Conservation (phyloP, 2,888 invertebrate species). For the Boloria euphrosyne region DNA sequence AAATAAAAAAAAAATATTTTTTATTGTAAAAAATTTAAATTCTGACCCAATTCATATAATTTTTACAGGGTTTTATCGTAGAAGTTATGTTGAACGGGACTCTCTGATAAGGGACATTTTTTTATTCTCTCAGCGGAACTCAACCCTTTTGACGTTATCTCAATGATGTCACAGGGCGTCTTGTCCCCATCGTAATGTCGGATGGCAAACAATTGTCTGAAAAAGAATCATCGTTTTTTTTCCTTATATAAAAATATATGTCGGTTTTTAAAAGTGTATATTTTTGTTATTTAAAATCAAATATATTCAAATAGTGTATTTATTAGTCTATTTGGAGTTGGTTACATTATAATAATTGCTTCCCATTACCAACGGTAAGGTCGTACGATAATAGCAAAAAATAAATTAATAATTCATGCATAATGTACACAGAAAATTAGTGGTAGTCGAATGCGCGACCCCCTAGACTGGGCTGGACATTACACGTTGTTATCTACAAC, state of each 20-base stretch:
- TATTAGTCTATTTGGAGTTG: too few species aligned
- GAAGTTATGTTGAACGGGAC: conserved; percentile 47
- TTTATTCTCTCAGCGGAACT: conserved; percentile 62
- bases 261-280: background rate
- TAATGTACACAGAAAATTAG: too few species aligned
- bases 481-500: too few species aligned
- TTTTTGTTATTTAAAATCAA: too few species aligned
- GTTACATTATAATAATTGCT: too few species aligned
- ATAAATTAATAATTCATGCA: too few species aligned
- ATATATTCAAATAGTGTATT: too few species aligned
- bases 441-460: too few species aligned
- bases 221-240: conserved; percentile 28
- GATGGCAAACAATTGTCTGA: conserved; percentile 48
- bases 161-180: conserved; percentile 67
- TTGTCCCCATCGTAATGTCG: conserved; percentile 57
- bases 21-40: background rate
- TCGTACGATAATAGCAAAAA: too few species aligned
- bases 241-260: background rate
- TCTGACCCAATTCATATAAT: conserved; percentile 29
- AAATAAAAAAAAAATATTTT: background rate
- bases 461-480: too few species aligned
- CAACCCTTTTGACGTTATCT: conserved; percentile 78
- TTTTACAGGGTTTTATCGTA: conserved; percentile 40
- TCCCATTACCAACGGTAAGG: too few species aligned
- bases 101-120: conserved; percentile 63